Evolutionary conservation across 2,888 invertebrate genomes (phyloP), one percentile per base, ranked within the genome.

Genomic region (Deilephila porcellus): DNA sequence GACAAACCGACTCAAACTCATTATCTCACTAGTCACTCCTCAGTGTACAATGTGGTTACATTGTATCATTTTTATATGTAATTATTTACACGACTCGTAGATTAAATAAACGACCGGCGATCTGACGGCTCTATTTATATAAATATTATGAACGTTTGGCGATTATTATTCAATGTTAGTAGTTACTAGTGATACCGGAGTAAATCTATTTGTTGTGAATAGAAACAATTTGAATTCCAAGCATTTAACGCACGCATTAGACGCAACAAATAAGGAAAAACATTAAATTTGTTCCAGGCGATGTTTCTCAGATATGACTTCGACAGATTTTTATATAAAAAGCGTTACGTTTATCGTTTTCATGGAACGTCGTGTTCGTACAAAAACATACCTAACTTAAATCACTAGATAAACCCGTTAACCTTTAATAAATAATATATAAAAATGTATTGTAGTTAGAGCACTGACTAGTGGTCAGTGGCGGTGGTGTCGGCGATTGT

Each of bases 1-100:
- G 90, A 91, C 90, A 89, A 92, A 90, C 88, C 85, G 86, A 85
- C 82, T 85, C 84, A 83, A 86, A 87, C 86, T 88, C 83, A 89
- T 88, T 90, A 90, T 85, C 83, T 83, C 80, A 79, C 76, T 77
- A 78, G 74, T 72, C 63, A 32, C 63, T 71, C 74, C 76, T 79
- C 77, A 78, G 76, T 73, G 59, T 77, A 79, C 79, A 81, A 76
- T 77, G 75, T 78, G 74, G 74, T 76, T 76, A 78, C 73, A 80
- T 74, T 79, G 74, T 80, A 74, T 71, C 71, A 45, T 74, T 77
- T 79, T 78, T 74, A 52, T 67, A 25, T 73, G 56, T 63, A 73
- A 59, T 52, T 56, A 71, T 73, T 71, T 74, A 75, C 59, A 67
- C 53, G 56, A 37, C 64, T 63, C 67, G 67, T 59, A 53, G 60